Conservation (phyloP, 1,140 invertebrate species). For the Heliothis virescens region DNA sequence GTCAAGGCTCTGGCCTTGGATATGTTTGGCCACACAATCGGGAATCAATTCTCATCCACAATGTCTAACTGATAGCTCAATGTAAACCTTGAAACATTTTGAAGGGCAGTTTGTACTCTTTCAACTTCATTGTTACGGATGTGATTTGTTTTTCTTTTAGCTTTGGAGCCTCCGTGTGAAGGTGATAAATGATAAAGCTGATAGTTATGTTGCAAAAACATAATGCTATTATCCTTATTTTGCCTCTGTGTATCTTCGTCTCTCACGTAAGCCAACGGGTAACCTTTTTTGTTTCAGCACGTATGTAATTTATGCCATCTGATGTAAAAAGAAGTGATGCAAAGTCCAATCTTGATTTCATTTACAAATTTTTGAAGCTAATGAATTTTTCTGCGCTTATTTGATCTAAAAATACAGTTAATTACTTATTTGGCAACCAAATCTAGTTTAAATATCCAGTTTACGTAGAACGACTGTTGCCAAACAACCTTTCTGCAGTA, state of each 20-base stretch:
- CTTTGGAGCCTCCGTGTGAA: background rate
- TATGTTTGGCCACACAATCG: conserved; percentile 60
- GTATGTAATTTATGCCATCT: background rate
- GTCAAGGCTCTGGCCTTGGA: conserved; percentile 66
- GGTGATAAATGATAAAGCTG: too few relatives aligned
- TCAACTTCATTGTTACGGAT: background rate
- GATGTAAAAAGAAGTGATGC: background rate
- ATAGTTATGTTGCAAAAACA: too few relatives aligned
- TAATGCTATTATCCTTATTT: too few relatives aligned
- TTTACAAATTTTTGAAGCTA: too few relatives aligned
- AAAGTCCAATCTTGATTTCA: background rate
- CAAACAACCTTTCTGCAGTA: background rate
- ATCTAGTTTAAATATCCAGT: background rate
- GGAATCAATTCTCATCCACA: conserved; percentile 55
- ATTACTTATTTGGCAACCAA: conserved; percentile 5
- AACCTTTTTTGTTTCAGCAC: background rate
- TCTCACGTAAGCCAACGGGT: too few relatives aligned
- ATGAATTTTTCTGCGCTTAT: too few relatives aligned
- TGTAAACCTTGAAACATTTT: conserved; percentile 4
- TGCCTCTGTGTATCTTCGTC: background rate
- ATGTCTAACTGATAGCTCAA: conserved; percentile 32
- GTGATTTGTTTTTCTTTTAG: conserved; percentile 3
- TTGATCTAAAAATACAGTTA: background rate
- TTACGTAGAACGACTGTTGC: conserved; percentile 3
- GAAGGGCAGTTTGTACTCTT: conserved; percentile 22